Conservation (phyloP, 2,797 vertebrate species). For the Muraenolepis orangiensis region DNA sequence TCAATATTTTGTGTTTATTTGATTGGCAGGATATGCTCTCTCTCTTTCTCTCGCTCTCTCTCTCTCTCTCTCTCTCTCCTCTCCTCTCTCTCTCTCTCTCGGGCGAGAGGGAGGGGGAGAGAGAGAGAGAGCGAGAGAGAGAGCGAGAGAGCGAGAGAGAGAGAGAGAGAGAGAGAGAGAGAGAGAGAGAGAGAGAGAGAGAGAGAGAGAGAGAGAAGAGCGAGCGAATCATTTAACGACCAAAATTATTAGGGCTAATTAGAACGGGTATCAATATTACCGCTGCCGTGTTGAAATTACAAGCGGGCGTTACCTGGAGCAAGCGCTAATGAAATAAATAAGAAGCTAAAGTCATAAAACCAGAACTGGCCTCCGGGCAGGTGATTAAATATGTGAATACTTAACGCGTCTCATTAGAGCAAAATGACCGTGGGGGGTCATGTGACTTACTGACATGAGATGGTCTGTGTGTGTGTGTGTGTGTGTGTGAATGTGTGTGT, state of each 20-base stretch:
- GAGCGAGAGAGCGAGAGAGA: too few relatives aligned
- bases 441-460: background rate
- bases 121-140: too few relatives aligned
- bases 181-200: background rate
- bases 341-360: background rate
- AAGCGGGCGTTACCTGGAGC: background rate
- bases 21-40: too few relatives aligned
- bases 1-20: too few relatives aligned
- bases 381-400: background rate
- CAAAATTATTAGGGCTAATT: background rate
- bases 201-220: background rate
- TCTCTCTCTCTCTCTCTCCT: too few relatives aligned
- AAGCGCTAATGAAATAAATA: background rate
- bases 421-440: background rate
- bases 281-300: background rate
- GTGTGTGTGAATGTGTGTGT: background rate
- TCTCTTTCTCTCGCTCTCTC: too few relatives aligned
- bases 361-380: background rate
- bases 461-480: background rate
- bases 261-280: background rate
- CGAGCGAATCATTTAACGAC: background rate
- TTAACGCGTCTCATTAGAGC: background rate
- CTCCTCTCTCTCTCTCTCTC: too few relatives aligned
- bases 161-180: background rate
- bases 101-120: too few relatives aligned